phyloP scores from a whole-genome alignment of 2,797 vertebrate species.

The Arrhamphus sclerolepis region DNA sequence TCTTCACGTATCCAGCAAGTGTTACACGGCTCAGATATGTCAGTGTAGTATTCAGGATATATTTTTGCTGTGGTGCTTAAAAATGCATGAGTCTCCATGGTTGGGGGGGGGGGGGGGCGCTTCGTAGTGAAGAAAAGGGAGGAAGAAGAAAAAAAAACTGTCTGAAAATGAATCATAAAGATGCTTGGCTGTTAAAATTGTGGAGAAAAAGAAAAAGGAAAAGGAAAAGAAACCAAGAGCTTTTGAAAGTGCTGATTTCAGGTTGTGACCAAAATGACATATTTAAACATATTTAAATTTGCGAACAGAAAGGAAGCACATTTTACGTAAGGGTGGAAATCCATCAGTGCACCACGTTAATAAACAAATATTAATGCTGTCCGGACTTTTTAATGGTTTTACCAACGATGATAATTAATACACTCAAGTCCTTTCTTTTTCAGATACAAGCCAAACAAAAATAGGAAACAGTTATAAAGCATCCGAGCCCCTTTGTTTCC shows the following conservation, averaged over 20 bases:
- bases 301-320: no score
- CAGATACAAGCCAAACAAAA: no score
- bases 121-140: conserved; percentile 6
- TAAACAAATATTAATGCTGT: no score
- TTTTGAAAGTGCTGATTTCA: not conserved
- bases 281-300: no score
- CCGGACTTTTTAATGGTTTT: no score
- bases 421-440: no score
- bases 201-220: not conserved
- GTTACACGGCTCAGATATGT: conserved; percentile 30
- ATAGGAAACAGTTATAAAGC: no score
- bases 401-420: no score
- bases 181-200: conserved; percentile 1
- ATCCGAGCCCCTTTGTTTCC: no score
- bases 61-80: conserved; percentile 7
- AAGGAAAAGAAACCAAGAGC: not conserved
- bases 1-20: conserved; percentile 7
- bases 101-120: conserved; percentile 22
- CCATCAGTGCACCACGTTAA: no score
- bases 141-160: conserved; percentile 4
- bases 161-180: conserved; percentile 16
- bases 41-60: conserved; percentile 1
- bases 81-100: conserved; percentile 19
- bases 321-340: no score
- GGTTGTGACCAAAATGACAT: not conserved